These are phyloP conservation scores for Trissolcus basalis DNA, from an alignment of 1,140 invertebrate genomes.

Conservation along the genomic window DNA sequence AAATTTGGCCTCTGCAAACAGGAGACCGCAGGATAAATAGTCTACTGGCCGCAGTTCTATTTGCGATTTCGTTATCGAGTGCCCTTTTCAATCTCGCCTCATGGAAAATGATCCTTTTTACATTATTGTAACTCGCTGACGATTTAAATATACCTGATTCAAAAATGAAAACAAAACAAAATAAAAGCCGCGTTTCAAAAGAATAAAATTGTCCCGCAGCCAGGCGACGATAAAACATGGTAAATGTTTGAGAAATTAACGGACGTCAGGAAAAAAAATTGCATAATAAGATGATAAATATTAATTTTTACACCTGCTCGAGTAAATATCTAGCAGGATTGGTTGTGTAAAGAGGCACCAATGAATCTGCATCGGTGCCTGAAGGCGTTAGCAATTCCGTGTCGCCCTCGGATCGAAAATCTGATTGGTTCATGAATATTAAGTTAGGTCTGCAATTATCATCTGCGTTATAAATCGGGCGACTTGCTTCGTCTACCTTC, in stretches of 20 bases:
- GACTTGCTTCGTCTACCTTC: slow-evolving; percentile 70
- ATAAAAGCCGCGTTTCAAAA: too few relatives aligned
- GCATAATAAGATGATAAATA: slow-evolving; percentile 44
- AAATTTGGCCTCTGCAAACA: slow-evolving; percentile 75
- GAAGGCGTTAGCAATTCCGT: slow-evolving; percentile 65
- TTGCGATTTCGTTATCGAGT: slow-evolving; percentile 61
- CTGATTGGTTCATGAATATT: slow-evolving; percentile 78
- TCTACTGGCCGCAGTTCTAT: slow-evolving; percentile 68
- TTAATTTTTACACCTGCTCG: slow-evolving; percentile 55
- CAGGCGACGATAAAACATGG: too few relatives aligned
- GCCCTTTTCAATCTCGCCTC: slow-evolving; percentile 67
- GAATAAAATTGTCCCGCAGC: too few relatives aligned
- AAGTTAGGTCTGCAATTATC: slow-evolving; percentile 77
- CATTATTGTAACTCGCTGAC: slow-evolving; percentile 11
- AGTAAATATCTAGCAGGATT: slow-evolving; percentile 44
- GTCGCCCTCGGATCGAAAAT: slow-evolving; percentile 74
- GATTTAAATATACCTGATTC: too few relatives aligned
- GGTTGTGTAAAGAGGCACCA: slow-evolving; percentile 51
- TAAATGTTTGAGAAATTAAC: too few relatives aligned
- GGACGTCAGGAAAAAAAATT: too few relatives aligned
- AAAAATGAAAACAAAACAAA: too few relatives aligned
- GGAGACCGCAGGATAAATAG: slow-evolving; percentile 75
- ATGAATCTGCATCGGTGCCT: slow-evolving; percentile 66
- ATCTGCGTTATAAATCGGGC: slow-evolving; percentile 77
- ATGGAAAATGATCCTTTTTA: slow-evolving; percentile 67